A percentile compares a stretch with the other conserved stretches of the same genome.
Evolutionary conservation across 2,888 invertebrate species (phyloP).

Genomic region (Conistra vaccinii): DNA sequence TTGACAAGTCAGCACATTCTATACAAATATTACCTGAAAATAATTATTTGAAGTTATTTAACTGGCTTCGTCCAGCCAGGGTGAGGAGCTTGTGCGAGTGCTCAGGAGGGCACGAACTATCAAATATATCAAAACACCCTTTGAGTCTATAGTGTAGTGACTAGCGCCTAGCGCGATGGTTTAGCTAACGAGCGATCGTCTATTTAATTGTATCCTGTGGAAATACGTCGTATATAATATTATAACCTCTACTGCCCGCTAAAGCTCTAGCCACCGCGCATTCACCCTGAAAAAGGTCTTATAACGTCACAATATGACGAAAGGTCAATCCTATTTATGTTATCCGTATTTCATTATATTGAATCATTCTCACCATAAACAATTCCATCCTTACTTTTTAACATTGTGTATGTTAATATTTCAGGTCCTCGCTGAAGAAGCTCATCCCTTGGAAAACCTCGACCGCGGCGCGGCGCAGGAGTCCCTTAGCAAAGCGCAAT

Average conservation of each 20-base stretch:
- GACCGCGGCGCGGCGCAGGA: conserved; percentile 96
- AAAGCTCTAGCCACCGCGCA: neutral
- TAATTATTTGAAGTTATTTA: neutral
- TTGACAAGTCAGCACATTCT: neutral
- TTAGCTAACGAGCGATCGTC: neutral
- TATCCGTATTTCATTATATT: neutral
- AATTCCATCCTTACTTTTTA: neutral
- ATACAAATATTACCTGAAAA: neutral
- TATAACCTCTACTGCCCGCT: neutral
- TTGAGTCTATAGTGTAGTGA: neutral
- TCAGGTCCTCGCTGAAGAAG: conserved; percentile 98
- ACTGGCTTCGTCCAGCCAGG: neutral
- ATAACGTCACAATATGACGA: neutral
- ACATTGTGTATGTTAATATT: conserved; percentile 10
- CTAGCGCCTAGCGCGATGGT: neutral
- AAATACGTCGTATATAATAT: no score
- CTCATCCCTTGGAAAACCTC: conserved; percentile 95
- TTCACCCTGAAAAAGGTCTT: neutral
- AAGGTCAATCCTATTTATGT: neutral
- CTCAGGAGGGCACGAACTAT: neutral
- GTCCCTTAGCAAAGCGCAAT: conserved; percentile 95
- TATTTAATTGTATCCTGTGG: neutral
- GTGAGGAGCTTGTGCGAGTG: neutral
- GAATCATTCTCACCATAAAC: neutral
- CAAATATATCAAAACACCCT: neutral